These are phyloP conservation scores for Drosophila obscura DNA, from an alignment of 1,140 invertebrate genomes.

Conservation along the genomic window DNA sequence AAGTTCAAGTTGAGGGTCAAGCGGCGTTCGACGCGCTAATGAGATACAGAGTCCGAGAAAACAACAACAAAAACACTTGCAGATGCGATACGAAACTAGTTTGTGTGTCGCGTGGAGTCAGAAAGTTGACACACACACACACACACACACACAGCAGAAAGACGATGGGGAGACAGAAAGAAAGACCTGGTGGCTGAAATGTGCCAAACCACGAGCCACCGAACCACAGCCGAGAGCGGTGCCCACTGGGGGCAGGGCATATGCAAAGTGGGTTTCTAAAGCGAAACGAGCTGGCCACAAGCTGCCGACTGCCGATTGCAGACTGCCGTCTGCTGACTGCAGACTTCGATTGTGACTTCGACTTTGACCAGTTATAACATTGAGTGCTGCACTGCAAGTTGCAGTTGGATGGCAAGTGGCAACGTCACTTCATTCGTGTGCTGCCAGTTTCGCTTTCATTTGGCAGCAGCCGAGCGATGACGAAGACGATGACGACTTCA, in stretches of 20 bases:
- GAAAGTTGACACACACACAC: conserved; percentile 52
- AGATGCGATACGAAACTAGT: conserved; percentile 58
- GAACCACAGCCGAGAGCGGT: conserved; percentile 12
- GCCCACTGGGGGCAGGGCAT: conserved; percentile 27
- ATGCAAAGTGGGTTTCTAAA: conserved; percentile 81
- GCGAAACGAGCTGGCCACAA: conserved; percentile 50
- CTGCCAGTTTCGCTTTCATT: conserved; percentile 79
- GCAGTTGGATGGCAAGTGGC: conserved; percentile 30
- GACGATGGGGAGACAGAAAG: neutral
- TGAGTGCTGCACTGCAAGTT: conserved; percentile 45
- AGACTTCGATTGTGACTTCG: conserved; percentile 18
- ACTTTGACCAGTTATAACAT: conserved; percentile 79
- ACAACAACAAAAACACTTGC: conserved; percentile 48
- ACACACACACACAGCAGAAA: neutral
- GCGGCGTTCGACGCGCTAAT: conserved; percentile 49
- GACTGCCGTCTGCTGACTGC: no score
- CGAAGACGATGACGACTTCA: conserved; percentile 37
- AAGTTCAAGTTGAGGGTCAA: conserved; percentile 78
- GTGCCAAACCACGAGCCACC: conserved; percentile 40
- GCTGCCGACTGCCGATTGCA: neutral
- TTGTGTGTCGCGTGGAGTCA: conserved; percentile 27
- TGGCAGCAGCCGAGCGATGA: conserved; percentile 48
- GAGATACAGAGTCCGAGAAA: conserved; percentile 56
- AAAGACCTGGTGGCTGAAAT: conserved; percentile 44
- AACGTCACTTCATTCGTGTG: conserved; percentile 57